Evolutionary conservation across 2,113 vertebrate genomes (phyloP), one percentile per base, ranked within the genome.

Genomic region (Platichthys flesus): DNA sequence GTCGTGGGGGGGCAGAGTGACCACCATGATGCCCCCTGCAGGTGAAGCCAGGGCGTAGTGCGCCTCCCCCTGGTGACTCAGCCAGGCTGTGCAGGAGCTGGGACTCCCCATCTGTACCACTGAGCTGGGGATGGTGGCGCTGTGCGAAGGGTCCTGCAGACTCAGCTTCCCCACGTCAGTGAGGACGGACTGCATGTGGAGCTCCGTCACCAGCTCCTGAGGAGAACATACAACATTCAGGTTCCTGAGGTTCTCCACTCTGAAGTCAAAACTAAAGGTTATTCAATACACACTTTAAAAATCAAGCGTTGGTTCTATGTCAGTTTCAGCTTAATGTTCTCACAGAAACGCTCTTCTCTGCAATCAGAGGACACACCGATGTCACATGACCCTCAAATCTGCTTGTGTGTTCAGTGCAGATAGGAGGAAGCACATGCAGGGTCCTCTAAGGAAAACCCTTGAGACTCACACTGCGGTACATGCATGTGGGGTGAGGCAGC

Each of bases 141-240:
- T 95, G 89, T 95, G 95, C 1, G 92, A 81, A 0, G 95, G 92
- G 52, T 98, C 97, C 59, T 94, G 92, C 78, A 98, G 94, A 85
- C 95, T 96, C 82, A 96, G 80, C 86, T 96, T 99, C 45, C 95
- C 92, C 20, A 97, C 85, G 2, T 99, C 97, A 0, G 97, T 97
- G 79, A 99, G 97, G 82, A 99, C 77, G 0, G 97, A 99, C 85
- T 98, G 98, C 92, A 97, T 95, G 63, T 98, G 97, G 62, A 94
- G 94, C 89, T 99, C 98, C 0, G 93, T 94, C 47, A 96, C 92
- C 88, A 97, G 86, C 63, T 99, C 97, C 97, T 99, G 56, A 2
- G 60, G 13, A 15, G 35, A 42, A 9, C 3, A n/a, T 4, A 61
- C 7, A 51, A 16, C 47, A 51, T 51, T 18, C 47, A 51, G 47